Base-by-base conservation (phyloP, 2,113 vertebrate genomes). In the Athene cunicularia region DNA sequence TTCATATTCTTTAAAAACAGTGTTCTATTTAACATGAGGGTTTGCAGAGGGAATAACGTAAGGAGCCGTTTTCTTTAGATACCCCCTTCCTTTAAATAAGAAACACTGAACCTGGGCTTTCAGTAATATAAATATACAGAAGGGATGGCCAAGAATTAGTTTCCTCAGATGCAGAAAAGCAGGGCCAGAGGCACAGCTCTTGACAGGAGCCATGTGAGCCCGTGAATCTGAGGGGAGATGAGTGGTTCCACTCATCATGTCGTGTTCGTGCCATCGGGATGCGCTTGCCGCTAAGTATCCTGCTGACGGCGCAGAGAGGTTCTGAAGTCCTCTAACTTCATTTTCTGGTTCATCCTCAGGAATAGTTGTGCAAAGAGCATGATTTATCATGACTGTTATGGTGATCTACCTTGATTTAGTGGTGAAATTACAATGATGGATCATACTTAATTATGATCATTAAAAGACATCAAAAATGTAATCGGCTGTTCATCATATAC, bases 361-460 rank as follows among this genome's bases (percentile, higher is more conserved):
- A 96, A 83, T 12, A 84, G 88, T 93, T 96, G 52, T 95, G 94
- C 86, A 96, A 66, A 86, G 95, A 88, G 91, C n/a, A 18, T 96
- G 53, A 97, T 95, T 97, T 97, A 96, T 96, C 92, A 18, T 95
- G 86, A 95, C 92, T 88, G 95, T 92, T 92, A 89, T 79, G 93
- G 74, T 95, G 88, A 97, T 97, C 92, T 95, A 95, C 81, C 91
- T 95, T 98, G 96, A 98, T 97, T 97, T 98, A 98, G 88, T 97
- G 90, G 79, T 91, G 93, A 97, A 97, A 97, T 95, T 97, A 97
- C 84, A 97, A 55, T 97, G 97, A 98, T 97, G 81, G 96, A 98
- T 97, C 84, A 89, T 88, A 87, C 92, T 98, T 97, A 98, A 98
- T 98, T 98, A 98, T 93, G 80, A 97, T 97, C 96, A 98, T 97